These are phyloP conservation scores for Myathropa florea DNA, from an alignment of 2,888 invertebrate genomes.

Conservation along the genomic window DNA sequence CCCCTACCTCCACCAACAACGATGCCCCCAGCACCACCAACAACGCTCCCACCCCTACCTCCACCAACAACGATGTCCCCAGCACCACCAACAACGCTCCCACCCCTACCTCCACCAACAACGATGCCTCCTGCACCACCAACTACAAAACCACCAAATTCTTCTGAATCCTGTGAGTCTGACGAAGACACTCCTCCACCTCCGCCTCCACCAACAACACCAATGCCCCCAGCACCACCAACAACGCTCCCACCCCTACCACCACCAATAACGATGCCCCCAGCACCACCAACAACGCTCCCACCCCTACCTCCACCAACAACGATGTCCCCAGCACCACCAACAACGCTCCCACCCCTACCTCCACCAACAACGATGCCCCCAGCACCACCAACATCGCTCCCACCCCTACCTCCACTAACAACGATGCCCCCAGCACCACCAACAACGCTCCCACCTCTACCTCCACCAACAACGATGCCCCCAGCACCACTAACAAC, in stretches of 20 bases:
- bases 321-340: too few species aligned
- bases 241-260: neutral
- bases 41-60: too few species aligned
- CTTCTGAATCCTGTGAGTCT: too few species aligned
- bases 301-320: neutral
- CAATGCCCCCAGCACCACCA: conserved; percentile 19
- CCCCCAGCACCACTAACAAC: neutral
- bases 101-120: too few species aligned
- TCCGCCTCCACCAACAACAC: neutral
- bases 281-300: neutral
- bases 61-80: too few species aligned
- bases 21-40: too few species aligned
- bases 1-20: too few species aligned
- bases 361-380: neutral
- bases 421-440: neutral
- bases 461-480: neutral
- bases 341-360: neutral
- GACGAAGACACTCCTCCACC: neutral
- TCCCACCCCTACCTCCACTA: neutral
- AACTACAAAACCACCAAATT: too few species aligned
- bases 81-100: too few species aligned
- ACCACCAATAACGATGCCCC: neutral
- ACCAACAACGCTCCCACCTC: neutral
- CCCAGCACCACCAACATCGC: neutral
- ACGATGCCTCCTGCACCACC: too few species aligned